These are phyloP conservation scores for Scaptomyza tumidula DNA, from an alignment of 2,888 invertebrate genomes.

Conservation along the genomic window DNA sequence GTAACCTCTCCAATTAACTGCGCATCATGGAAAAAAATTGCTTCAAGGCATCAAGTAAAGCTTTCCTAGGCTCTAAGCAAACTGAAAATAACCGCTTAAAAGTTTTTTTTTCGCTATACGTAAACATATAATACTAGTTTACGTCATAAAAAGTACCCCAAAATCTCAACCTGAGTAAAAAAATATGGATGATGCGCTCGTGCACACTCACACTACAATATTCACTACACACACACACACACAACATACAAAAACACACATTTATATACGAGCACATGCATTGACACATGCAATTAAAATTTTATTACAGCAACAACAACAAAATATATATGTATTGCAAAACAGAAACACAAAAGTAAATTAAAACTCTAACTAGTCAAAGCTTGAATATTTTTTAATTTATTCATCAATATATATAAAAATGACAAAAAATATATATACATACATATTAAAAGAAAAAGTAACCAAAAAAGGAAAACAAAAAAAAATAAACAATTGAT, in stretches of 20 bases:
- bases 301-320: slow-evolving; percentile 18
- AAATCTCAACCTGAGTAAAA: not conserved
- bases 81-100: slow-evolving; percentile 37
- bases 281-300: slow-evolving; percentile 18
- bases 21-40: slow-evolving; percentile 36
- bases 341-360: slow-evolving; percentile 38
- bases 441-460: slow-evolving; percentile 46
- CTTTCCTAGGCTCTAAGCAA: slow-evolving; percentile 59
- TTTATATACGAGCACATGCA: slow-evolving; percentile 21
- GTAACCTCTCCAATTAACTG: slow-evolving; percentile 58
- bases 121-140: not conserved
- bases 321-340: slow-evolving; percentile 31
- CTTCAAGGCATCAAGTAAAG: slow-evolving; percentile 56
- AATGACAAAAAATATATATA: slow-evolving; percentile 60
- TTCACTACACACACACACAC: slow-evolving; percentile 8
- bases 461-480: slow-evolving; percentile 46
- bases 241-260: slow-evolving; percentile 14
- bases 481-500: slow-evolving; percentile 72
- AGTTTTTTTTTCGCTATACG: slow-evolving; percentile 14
- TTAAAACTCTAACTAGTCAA: slow-evolving; percentile 76
- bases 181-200: slow-evolving; percentile 21
- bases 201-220: slow-evolving; percentile 5
- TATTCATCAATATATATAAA: slow-evolving; percentile 70
- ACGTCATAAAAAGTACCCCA: slow-evolving; percentile 18
- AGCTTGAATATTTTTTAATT: slow-evolving; percentile 82